These are phyloP conservation scores for Acrobasis repandana DNA, from an alignment of 2,888 invertebrate species.

Conservation along the genomic window DNA sequence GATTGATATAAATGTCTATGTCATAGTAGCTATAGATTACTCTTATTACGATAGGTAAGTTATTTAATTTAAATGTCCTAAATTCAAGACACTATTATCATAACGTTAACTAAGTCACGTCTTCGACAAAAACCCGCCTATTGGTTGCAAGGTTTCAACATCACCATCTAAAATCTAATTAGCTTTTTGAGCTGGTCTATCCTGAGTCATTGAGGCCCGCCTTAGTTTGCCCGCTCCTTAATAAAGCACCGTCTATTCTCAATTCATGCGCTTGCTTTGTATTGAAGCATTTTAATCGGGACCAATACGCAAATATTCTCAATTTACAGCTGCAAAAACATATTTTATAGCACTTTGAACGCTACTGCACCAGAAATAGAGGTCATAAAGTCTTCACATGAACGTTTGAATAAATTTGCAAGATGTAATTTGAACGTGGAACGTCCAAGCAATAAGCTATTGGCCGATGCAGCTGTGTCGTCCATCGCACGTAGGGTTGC, in stretches of 20 bases:
- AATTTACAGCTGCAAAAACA: constrained; percentile 13
- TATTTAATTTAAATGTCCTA: no score
- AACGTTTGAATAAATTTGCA: constrained; percentile 43
- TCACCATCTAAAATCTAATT: no score
- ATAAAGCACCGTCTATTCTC: constrained; percentile 40
- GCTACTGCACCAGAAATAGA: constrained; percentile 22
- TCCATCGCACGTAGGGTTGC: constrained; percentile 65
- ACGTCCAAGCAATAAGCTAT: constrained; percentile 73
- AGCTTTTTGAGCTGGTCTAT: no score
- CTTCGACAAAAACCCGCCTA: no score
- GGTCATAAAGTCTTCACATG: constrained; percentile 28
- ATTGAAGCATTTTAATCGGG: constrained; percentile 55
- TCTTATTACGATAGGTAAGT: no score
- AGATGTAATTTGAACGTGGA: constrained; percentile 59
- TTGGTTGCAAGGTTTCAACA: no score
- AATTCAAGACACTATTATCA: no score
- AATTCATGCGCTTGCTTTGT: constrained; percentile 49
- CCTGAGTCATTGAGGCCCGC: no score
- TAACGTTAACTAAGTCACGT: no score
- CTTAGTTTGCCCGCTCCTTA: background rate
- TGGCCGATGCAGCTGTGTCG: constrained; percentile 70
- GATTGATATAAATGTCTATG: no score
- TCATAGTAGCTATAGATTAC: no score
- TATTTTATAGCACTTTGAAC: constrained; percentile 24
- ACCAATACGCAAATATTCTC: constrained; percentile 38